Base-by-base conservation (phyloP, 1,140 invertebrate species). In the Drosophila rufa region DNA sequence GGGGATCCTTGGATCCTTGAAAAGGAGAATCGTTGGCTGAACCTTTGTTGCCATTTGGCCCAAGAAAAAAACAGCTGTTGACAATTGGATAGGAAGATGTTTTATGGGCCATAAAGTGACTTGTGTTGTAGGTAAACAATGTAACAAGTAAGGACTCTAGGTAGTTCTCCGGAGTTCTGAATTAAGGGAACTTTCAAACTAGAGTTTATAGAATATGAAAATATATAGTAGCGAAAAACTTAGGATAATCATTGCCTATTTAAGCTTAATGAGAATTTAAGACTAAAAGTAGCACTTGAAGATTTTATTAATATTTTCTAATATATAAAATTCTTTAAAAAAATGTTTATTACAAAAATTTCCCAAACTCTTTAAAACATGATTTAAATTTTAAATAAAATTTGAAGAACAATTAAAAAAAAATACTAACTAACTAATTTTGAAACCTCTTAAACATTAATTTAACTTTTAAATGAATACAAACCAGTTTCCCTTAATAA, bases 41-140 rank as follows among this genome's bases (percentile, higher is more conserved):
- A 56, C 58, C 40, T 27, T 55, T 75, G 53, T 66, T 47, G 61
- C 47, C 46, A 22, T 55, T 74, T 47, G 15, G 7, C 2, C 12
- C 12, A 22, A 50, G 30, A 9, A 48, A 45, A 51, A 77, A 77
- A 48, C 74, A 77, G 62, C 70, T 75, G 70, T 75, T 53, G 43
- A 45, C 46, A 12, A 17, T 53, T 15, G 46, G 38, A 2, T 14
- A 47, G 19, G 33, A 73, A 57, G n/a, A 70, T 62, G 33, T 19
- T 55, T 19, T 45, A 46, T 27, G 11, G 7, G n/a, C 33, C 19
- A 60, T 47, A 60, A 25, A 43, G 55, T 57, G 53, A 56, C 53
- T 57, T 25, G 55, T 57, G 36, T 25, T 57, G 15, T 27, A 17
- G 22, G 61, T 69, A 66, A 68, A 50, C 66, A 68, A 65, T 42